These are phyloP conservation scores for Drosophila differens DNA, from an alignment of 2,888 invertebrate species.

Conservation along the genomic window DNA sequence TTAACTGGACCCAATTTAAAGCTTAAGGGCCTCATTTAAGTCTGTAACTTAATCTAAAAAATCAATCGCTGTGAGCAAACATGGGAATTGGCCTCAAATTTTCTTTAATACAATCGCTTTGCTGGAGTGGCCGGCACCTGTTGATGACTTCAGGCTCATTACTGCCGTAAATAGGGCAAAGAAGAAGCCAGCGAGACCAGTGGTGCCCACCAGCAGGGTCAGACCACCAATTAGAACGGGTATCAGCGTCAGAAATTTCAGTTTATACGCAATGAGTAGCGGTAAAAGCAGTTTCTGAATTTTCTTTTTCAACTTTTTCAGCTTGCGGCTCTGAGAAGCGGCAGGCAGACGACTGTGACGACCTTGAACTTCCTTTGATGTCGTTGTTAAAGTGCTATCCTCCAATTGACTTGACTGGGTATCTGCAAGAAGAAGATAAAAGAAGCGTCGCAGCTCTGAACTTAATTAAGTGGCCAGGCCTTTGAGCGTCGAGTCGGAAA, in stretches of 20 bases:
- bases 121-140: slow-evolving; percentile 60
- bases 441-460: slow-evolving; percentile 26
- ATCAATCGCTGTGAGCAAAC: slow-evolving; percentile 19
- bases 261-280: slow-evolving; percentile 91
- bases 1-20: slow-evolving; percentile 1
- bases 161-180: slow-evolving; percentile 94
- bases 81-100: slow-evolving; percentile 39
- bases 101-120: slow-evolving; percentile 77
- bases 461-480: slow-evolving; percentile 67
- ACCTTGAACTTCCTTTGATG: slow-evolving; percentile 73
- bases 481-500: slow-evolving; percentile 40
- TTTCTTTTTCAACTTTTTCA: slow-evolving; percentile 87
- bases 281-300: slow-evolving; percentile 90
- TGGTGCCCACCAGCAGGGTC: slow-evolving; percentile 90
- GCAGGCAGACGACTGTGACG: slow-evolving; percentile 46
- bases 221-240: slow-evolving; percentile 91
- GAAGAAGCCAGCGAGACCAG: slow-evolving; percentile 94
- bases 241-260: slow-evolving; percentile 92
- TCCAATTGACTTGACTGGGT: slow-evolving; percentile 42
- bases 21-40: slow-evolving; percentile 8
- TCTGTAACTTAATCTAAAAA: slow-evolving; percentile 20
- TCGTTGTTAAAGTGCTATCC: slow-evolving; percentile 23
- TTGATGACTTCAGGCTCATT: slow-evolving; percentile 88
- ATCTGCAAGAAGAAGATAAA: slow-evolving; percentile 26
- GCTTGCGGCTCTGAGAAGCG: slow-evolving; percentile 72